phyloP scores from a whole-genome alignment of 2,113 vertebrate genomes.

The Cynopterus brachyotis region DNA sequence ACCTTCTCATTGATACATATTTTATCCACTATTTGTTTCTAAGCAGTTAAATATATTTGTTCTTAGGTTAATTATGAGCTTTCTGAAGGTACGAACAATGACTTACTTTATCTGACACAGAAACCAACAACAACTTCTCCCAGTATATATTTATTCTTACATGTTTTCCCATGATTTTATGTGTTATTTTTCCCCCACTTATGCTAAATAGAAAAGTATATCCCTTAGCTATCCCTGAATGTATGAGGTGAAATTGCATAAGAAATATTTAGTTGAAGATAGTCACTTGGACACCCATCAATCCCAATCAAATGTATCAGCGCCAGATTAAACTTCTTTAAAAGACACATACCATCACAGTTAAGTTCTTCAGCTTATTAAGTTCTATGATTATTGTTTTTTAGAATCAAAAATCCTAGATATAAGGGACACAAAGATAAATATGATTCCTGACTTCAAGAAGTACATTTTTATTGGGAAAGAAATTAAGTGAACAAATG shows the following conservation, averaged over 20 bases:
- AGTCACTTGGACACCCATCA: neutral
- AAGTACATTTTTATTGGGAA: neutral
- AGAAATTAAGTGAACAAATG: neutral
- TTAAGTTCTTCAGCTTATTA: neutral
- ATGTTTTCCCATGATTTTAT: neutral
- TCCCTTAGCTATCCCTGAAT: neutral
- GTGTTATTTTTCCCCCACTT: neutral
- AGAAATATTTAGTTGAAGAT: neutral
- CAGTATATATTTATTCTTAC: neutral
- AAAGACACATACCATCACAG: neutral
- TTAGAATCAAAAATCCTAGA: neutral
- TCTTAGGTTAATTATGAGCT: neutral
- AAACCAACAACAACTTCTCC: neutral
- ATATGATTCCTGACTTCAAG: neutral
- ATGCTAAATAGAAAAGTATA: neutral
- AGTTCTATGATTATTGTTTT: neutral
- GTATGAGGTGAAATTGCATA: neutral
- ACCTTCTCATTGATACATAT: neutral
- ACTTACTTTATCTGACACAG: slow-evolving; percentile 15
- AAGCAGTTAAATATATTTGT: neutral
- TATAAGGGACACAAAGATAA: neutral
- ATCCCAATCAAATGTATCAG: neutral
- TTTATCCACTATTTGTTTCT: neutral
- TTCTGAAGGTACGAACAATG: neutral
- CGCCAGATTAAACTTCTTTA: neutral